phyloP scores from a whole-genome alignment of 2,797 vertebrate species.

The Smutsia temminckii region DNA sequence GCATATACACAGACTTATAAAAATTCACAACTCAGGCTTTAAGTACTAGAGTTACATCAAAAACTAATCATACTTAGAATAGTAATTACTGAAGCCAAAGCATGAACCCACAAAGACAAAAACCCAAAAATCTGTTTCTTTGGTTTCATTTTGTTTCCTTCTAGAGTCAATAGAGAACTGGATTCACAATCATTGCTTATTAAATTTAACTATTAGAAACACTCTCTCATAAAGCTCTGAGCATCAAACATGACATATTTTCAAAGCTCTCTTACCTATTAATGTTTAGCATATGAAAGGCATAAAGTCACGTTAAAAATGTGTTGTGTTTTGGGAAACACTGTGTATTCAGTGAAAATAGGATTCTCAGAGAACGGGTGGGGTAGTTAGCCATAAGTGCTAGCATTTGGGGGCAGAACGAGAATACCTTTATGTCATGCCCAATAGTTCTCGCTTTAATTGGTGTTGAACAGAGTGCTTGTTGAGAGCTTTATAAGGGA shows the following conservation, averaged over 20 bases:
- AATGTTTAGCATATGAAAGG: background rate
- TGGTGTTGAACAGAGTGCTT: constrained; percentile 7
- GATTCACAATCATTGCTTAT: background rate
- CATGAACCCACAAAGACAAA: background rate
- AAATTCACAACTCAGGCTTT: background rate
- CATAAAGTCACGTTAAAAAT: background rate
- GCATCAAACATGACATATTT: background rate
- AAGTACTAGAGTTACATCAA: background rate
- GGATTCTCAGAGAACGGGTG: background rate
- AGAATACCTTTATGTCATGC: constrained; percentile 2
- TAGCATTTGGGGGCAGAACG: background rate
- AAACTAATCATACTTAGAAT: background rate
- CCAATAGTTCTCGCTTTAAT: constrained; percentile 37
- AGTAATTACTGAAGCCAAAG: background rate
- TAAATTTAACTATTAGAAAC: background rate
- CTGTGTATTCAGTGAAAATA: background rate
- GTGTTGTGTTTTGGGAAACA: background rate
- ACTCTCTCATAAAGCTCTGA: background rate
- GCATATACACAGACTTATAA: background rate
- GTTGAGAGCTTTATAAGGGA: background rate
- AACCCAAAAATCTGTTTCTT: background rate
- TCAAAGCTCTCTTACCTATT: background rate
- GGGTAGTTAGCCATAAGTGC: background rate
- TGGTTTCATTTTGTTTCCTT: background rate
- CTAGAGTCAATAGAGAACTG: background rate